Evolutionary conservation across 2,888 invertebrate genomes (phyloP), one percentile per base, ranked within the genome.

Genomic region (Epiblema foenella): DNA sequence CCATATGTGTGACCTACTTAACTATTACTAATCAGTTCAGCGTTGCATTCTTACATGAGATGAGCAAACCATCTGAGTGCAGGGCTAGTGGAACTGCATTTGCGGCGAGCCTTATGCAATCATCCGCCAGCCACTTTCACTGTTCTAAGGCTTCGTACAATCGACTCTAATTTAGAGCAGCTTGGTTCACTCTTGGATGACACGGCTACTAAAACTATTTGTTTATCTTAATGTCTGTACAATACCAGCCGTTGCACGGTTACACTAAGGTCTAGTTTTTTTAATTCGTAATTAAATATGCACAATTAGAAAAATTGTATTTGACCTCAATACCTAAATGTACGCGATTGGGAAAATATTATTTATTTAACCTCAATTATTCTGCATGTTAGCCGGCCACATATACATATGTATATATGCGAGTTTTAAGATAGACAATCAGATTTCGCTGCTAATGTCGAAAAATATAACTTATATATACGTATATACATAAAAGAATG

Each of bases 71-170:
- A 58, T 57, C 68, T 11, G 24, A 49, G 9, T 20, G 68, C 69
- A 73, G 57, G 57, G 59, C 65, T 65, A 60, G 60, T 66, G 37
- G 79, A 81, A 82, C 80, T 77, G 78, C 79, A 83, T 81, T 80
- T 84, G 87, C 88, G 88, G 87, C 85, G 81, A 89, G 79, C 86
- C 76, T 91, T 90, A 89, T 86, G 88, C 85, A 91, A 91, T 72
- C 64, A 78, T 77, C 71, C 79, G 79, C 85, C 83, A 78, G 82
- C 79, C 83, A 91, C 91, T 91, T 91, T 91, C 91, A 89, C 91
- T 89, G 80, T 76, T 81, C 81, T 78, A 79, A 77, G 75, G 77
- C 75, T 72, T 73, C 71, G 52, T 60, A 83, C 59, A 83, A 75
- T 76, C 59, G 42, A 79, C 87, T 75, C 77, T 87, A 83, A 63